Evolutionary conservation across 2,113 vertebrate species (phyloP), one percentile per base, ranked within the genome.

Genomic region (Nerophis ophidion): DNA sequence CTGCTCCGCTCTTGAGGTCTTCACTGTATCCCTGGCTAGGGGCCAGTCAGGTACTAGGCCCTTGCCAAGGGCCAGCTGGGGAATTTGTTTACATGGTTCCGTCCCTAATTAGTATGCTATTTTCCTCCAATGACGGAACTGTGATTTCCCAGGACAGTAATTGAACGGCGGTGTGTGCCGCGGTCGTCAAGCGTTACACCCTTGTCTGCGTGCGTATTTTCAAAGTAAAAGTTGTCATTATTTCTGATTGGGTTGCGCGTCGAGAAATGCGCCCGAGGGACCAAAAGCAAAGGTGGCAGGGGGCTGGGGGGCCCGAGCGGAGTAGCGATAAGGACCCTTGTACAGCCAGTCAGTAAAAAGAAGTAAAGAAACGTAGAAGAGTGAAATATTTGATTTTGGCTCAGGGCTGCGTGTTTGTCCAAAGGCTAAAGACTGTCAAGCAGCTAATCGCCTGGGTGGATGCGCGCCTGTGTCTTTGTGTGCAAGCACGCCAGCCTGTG

Each of bases 401-500:
- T 88, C 76, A 76, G 85, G 86, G 78, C 81, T 83, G 73, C 60
- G 58, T 88, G 75, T 88, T 86, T 86, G 82, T 85, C 75, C 75
- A 86, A 87, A 83, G 76, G 84, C 84, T 86, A 79, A 85, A 82
- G 73, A 86, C 74, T 77, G 81, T 82, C 83, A 83, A 79, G 65
- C 82, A 81, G 76, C 77, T 82, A 84, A 86, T 82, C 70, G 36
- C 57, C 38, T 69, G 61, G 79, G 72, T 76, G 57, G 74, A 71
- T 65, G 77, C 40, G 51, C 71, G 70, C 69, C 70, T 72, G 83
- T 75, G 78, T 71, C 74, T 71, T 68, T 59, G 66, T 75, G 67
- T 77, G 63, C 63, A 72, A 76, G 70, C 74, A 63, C 63, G 73
- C 34, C 38, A 74, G 55, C 38, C 47, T 66, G 74, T 76, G 38